Percentiles rank a stretch among this genome's conserved stretches.
Conservation (phyloP, 2,888 invertebrate species). For the Ennomos quercinarius region DNA sequence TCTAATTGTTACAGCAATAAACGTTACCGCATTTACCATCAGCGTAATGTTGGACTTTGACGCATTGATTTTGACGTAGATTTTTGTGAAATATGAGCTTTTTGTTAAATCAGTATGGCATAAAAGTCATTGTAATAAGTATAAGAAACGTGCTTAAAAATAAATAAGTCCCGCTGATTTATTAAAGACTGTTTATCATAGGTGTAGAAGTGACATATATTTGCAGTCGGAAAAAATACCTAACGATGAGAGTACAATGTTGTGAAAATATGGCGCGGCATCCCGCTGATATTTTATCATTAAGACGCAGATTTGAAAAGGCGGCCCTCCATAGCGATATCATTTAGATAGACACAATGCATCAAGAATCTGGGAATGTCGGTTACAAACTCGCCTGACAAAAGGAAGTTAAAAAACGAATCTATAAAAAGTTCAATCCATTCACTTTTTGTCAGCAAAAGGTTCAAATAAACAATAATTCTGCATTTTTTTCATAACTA, state of each 20-base stretch:
- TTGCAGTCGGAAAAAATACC: constrained; percentile 49
- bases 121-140: constrained; percentile 4
- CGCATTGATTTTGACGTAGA: constrained; percentile 10
- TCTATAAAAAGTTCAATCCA: constrained; percentile 68
- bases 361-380: constrained; percentile 81
- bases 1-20: constrained; percentile 38
- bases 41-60: constrained; percentile 8
- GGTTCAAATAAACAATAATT: constrained; percentile 77
- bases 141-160: constrained; percentile 19
- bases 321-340: constrained; percentile 66
- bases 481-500: constrained; percentile 63
- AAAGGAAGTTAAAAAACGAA: constrained; percentile 78
- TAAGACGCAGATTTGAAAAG: constrained; percentile 70
- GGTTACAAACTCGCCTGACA: constrained; percentile 75
- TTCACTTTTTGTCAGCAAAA: constrained; percentile 69
- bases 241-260: constrained; percentile 70
- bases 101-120: constrained; percentile 7
- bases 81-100: constrained; percentile 1
- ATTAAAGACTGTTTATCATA: constrained; percentile 28
- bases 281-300: constrained; percentile 83
- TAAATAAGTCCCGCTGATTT: constrained; percentile 29
- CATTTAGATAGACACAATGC: constrained; percentile 77
- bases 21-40: constrained; percentile 24
- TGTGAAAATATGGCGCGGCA: constrained; percentile 73
- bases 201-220: constrained; percentile 24